Conservation (phyloP, 2,113 vertebrate species). For the Todiramphus saurophagus region DNA sequence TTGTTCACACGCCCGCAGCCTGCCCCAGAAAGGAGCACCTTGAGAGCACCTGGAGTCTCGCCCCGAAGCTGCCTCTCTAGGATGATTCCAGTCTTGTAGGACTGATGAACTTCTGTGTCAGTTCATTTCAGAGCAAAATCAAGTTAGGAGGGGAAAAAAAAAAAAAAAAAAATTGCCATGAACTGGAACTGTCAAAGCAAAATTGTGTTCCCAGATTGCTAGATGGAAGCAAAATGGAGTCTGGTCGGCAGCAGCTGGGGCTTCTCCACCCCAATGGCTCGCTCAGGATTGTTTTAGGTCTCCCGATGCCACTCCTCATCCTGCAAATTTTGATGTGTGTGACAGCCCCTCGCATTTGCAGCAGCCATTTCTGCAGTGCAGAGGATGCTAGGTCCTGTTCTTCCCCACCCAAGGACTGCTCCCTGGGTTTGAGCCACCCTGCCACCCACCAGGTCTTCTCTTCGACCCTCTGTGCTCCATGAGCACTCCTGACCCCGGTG, state of each 20-base stretch:
- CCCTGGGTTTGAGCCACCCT: not conserved
- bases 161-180: not conserved
- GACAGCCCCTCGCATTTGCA: rapidly evolving
- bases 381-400: not conserved
- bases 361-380: rapidly evolving
- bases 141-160: not conserved
- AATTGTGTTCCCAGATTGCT: not conserved
- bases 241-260: not conserved
- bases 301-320: not conserved
- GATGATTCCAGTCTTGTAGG: rapidly evolving
- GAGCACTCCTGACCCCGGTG: rapidly evolving
- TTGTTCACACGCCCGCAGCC: not conserved
- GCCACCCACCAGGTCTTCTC: not conserved
- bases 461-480: not conserved
- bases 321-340: rapidly evolving
- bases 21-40: not conserved
- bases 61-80: not conserved
- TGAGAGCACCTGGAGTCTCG: not conserved
- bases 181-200: not conserved
- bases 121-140: not conserved
- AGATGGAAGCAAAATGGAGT: not conserved
- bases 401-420: not conserved
- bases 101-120: not conserved
- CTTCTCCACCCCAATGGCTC: not conserved
- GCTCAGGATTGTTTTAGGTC: not conserved